Base-by-base conservation (phyloP, 2,888 invertebrate genomes). In the Callyntrura guangdongensis region DNA sequence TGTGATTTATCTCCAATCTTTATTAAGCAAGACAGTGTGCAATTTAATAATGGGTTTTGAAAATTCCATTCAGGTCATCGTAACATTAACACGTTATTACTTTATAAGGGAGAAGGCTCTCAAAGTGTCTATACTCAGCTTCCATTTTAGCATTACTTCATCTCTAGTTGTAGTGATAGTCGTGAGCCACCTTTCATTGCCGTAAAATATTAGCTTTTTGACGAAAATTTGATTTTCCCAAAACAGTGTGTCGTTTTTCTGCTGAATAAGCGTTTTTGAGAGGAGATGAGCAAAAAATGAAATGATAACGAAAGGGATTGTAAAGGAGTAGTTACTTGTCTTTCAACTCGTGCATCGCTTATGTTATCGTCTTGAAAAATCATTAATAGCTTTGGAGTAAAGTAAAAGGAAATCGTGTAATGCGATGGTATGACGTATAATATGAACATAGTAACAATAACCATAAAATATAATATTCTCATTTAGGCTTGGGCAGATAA, bases 361-460 rank as follows among this genome's bases (percentile, higher is more conserved):
- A 45, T 11, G 12, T 77, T 77, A 49, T 77, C 49, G 22, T 77
- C 53, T 77, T 14, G 25, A 53, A 45, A 22, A 49, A 53, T 69
- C 84, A 67, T 53, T 59, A 47, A 61, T 22, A 83, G 81, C 64
- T 64, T 72, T 77, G 83, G n/a, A n/a, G n/a, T n/a, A n/a, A 91
- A 81, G 87, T 91, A 77, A 91, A 91, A 91, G 90, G 83, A 86
- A 91, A 91, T 91, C 86, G 83, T 74, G 82, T 64, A 56, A 81
- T 74, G 77, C 1, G n/a, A n/a, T n/a, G n/a, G n/a, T 20, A 81
- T 82, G 86, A 82, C 77, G 36, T 83, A 83, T 47, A 17, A 53
- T 67, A 67, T 47, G 67, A 20, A 25, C 20, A 53, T 53, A 53
- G 27, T 72, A 53, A 77, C 53, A 77, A 22, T 27, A 53, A 67